Evolutionary conservation across 35 echinoderm and acorn worm species (phyloP), one percentile per base, ranked within the genome.

Genomic region (Heliocidaris tuberculata): DNA sequence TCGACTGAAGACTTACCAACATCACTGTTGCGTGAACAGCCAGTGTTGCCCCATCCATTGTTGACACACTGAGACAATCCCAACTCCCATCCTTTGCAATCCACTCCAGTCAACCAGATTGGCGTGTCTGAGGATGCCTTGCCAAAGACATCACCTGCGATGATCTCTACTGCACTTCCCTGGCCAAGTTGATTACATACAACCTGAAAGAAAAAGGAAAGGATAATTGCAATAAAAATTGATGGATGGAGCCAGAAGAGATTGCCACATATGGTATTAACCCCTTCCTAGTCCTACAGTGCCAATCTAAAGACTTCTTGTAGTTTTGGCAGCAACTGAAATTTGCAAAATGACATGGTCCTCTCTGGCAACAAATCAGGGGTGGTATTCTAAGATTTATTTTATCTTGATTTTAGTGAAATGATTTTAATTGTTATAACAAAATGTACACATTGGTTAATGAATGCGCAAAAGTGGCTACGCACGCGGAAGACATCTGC

Each of bases 121-220:
- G 95, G 94, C 31, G 91, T 95, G 49, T 60, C 93, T 17, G 61
- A 15, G 47, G 93, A n/a, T 30, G 92, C 92, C 30, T 89, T 48
- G 17, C 86, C 47, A 86, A 94, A 99, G 35, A 24, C 29, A 9
- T 48, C 48, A 15, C 93, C 88, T n/a, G 27, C 32, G n/a, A 86
- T 61, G 50, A 95, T 88, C 19, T 90, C 32, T 78, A 96, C 48
- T 7, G 92, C 93, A 31, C 86, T 31, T 21, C 97, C 96, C 32
- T 97, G 94, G 13, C 97, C 97, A 21, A 99, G 94, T 50, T 99
- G 95, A 85, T 97, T 95, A 86, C 98, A 99, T 9, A 97, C 98
- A 86, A 97, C 95, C 98, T 99, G 95, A 48, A 56, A 48, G 32
- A 93, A 7, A 30, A 13, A 32, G 32, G 47, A 89, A 89, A 89